Conservation (phyloP, 1,140 invertebrate genomes). For the Drosophila suzukii region DNA sequence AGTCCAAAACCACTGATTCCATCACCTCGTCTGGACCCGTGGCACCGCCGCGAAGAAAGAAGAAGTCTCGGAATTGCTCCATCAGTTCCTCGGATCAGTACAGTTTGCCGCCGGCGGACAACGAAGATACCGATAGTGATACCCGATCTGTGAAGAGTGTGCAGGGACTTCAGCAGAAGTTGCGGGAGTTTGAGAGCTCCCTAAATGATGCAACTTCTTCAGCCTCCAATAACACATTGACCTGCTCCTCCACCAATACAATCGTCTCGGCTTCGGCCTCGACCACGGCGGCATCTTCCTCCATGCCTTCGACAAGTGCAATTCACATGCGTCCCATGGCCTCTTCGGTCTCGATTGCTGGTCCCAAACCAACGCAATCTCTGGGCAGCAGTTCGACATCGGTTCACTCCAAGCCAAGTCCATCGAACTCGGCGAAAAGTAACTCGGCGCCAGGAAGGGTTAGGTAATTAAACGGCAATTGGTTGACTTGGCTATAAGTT, state of each 20-base stretch:
- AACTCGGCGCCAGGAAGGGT: constrained; percentile 84
- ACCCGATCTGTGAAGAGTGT: constrained; percentile 82
- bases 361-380: constrained; percentile 84
- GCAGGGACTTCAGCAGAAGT: constrained; percentile 75
- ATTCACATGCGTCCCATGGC: constrained; percentile 89
- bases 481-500: not conserved
- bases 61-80: constrained; percentile 87
- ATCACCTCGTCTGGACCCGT: constrained; percentile 86
- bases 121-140: constrained; percentile 78
- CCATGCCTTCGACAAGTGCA: constrained; percentile 83
- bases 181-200: constrained; percentile 75
- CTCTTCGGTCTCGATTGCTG: constrained; percentile 89
- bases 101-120: constrained; percentile 61
- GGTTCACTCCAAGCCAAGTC: constrained; percentile 82
- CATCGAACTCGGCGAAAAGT: constrained; percentile 83
- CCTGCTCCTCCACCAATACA: constrained; percentile 72
- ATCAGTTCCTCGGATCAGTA: constrained; percentile 84
- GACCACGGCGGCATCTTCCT: constrained; percentile 78
- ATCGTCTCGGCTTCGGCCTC: constrained; percentile 70
- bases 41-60: constrained; percentile 93
- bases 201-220: constrained; percentile 67
- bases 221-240: constrained; percentile 57
- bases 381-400: constrained; percentile 84
- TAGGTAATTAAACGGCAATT: constrained; percentile 30
- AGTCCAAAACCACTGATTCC: constrained; percentile 84